Base-by-base conservation (phyloP, 2,113 vertebrate species). In the human (Homo sapiens) region DNA sequence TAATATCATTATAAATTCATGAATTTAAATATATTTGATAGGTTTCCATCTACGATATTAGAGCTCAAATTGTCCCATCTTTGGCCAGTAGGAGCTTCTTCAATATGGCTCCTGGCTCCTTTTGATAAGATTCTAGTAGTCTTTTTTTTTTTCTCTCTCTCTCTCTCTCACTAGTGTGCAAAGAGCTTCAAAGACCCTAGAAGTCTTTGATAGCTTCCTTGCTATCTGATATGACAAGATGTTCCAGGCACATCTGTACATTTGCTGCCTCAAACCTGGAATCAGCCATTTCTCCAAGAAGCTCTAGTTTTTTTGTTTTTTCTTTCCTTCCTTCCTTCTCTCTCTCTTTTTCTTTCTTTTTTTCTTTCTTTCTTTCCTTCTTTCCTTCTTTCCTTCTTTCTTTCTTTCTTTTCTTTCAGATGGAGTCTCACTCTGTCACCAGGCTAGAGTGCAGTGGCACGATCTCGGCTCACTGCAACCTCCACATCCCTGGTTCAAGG, bases 41-140 rank as follows among this genome's bases (percentile, higher is more conserved):
- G 57, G 32, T 78, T 96, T 55, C 11, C 30, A 66, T 95, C 68
- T 78, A 45, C 48, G 66, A 72, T 64, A 68, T 35, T 84, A 68
- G 92, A 92, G 45, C 50, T 92, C 79, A 92, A 86, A 92, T 52
- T 61, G 43, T 40, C 30, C 73, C 80, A 81, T 81, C 68, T 68
- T 68, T 68, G 80, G 40, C 23, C 25, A 22, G 43, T 25, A 82
- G 11, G 16, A 59, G 40, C 35, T 48, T 59, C 50, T 84, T 81
- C 12, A 32, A 3, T 9, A 3, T 40, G 72, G 68, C n/a, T 81
- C 50, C 40, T 43, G 66, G 27, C 1, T 38, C 25, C 40, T 72
- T 40, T 80, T 40, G 59, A 35, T 25, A 70, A 50, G 40, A 70
- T 18, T 52, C 25, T 45, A 22, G 3, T 23, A 45, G 16, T n/a